Evolutionary conservation across 2,113 vertebrate species (phyloP).

Genomic region (Pionites leucogaster): DNA sequence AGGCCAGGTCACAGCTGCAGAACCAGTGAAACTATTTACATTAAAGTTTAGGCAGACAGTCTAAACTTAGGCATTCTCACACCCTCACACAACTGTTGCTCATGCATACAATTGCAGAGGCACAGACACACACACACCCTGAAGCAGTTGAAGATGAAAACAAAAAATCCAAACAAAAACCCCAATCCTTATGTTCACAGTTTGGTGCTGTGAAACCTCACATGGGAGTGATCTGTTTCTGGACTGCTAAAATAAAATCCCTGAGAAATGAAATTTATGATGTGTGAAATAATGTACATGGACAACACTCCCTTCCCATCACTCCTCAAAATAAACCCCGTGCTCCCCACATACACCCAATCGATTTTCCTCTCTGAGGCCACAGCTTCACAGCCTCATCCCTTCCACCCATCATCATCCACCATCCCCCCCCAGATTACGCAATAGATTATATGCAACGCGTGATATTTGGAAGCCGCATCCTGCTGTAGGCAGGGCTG

Average conservation of each 20-base stretch:
- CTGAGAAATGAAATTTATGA: neutral
- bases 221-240: neutral
- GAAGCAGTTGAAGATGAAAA: neutral
- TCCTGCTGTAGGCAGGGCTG: conserved; percentile 47
- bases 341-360: neutral
- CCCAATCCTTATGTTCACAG: neutral
- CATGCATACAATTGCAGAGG: neutral
- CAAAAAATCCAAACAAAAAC: neutral
- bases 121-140: neutral
- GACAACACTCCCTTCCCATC: neutral
- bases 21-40: neutral
- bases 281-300: neutral
- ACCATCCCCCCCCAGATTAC: neutral
- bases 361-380: neutral
- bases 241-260: neutral
- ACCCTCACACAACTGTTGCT: neutral
- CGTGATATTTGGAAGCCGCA: conserved; percentile 8
- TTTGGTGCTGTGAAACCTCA: neutral
- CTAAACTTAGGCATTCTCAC: neutral
- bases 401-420: neutral
- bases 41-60: neutral
- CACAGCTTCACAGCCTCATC: neutral
- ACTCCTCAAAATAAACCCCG: neutral
- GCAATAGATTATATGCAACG: neutral
- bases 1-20: neutral